These are phyloP conservation scores for Patella depressa DNA, from an alignment of 2,888 invertebrate species.

Conservation along the genomic window DNA sequence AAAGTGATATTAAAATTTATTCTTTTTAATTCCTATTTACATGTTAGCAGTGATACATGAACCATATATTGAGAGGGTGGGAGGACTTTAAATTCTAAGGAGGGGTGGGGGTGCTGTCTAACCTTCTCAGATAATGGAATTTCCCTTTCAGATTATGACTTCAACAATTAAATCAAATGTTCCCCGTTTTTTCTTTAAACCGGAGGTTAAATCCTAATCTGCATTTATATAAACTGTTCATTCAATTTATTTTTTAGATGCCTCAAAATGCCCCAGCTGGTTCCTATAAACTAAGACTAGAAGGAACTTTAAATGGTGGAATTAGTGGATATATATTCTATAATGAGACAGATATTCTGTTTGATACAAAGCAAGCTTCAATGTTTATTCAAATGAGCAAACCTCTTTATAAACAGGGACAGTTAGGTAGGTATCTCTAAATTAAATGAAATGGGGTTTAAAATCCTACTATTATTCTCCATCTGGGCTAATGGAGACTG, in stretches of 20 bases:
- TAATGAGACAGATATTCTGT: conserved; percentile 87
- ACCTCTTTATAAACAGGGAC: conserved; percentile 93
- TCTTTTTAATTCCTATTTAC: too few species aligned
- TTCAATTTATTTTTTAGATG: conserved; percentile 74
- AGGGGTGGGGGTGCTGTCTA: not conserved
- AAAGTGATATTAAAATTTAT: too few species aligned
- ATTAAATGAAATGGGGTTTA: too few species aligned
- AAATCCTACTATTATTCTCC: too few species aligned
- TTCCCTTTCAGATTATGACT: not conserved
- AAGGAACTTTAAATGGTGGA: conserved; percentile 81
- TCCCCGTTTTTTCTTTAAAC: not conserved
- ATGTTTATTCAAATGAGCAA: conserved; percentile 96
- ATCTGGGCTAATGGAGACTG: too few species aligned
- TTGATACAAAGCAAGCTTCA: conserved; percentile 92
- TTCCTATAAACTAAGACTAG: conserved; percentile 86
- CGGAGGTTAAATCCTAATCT: too few species aligned
- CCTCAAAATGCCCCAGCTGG: conserved; percentile 88
- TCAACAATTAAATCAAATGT: not conserved
- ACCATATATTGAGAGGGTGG: too few species aligned
- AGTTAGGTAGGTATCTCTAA: conserved; percentile 73
- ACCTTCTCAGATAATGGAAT: not conserved
- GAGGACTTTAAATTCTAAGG: too few species aligned
- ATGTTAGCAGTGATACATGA: too few species aligned
- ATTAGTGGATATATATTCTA: conserved; percentile 89
- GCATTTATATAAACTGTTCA: not conserved